Conservation (phyloP, 2,888 invertebrate genomes). For the Abrostola triplasia region DNA sequence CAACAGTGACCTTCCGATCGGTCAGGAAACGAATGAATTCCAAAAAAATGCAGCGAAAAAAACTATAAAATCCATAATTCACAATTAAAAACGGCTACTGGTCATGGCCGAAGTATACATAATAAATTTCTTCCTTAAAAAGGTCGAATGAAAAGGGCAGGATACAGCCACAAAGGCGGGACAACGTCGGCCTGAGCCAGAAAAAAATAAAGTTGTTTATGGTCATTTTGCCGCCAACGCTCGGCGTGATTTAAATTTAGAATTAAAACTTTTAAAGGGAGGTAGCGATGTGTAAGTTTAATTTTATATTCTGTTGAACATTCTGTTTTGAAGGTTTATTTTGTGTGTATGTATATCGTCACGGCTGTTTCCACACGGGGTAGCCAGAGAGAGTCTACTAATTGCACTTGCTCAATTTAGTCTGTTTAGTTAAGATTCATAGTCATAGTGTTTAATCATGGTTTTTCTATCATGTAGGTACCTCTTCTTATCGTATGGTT, state of each 20-base stretch:
- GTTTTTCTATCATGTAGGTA: too few relatives aligned
- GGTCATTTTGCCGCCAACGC: constrained; percentile 86
- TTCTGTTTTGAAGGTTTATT: constrained; percentile 17
- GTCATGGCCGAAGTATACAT: constrained; percentile 86
- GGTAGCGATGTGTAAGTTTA: constrained; percentile 54
- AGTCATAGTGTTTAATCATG: too few relatives aligned
- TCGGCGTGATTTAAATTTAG: constrained; percentile 80
- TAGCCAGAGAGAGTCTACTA: too few relatives aligned
- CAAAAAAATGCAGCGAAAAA: constrained; percentile 65
- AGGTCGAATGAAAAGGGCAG: constrained; percentile 86
- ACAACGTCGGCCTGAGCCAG: constrained; percentile 72
- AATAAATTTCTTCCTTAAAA: constrained; percentile 87
- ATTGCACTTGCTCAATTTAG: too few relatives aligned
- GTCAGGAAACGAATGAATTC: constrained; percentile 74
- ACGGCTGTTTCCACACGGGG: too few relatives aligned
- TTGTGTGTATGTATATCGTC: too few relatives aligned
- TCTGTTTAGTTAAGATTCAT: too few relatives aligned
- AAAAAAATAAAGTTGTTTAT: constrained; percentile 84
- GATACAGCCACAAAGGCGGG: constrained; percentile 83
- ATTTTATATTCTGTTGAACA: constrained; percentile 47
- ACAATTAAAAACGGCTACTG: constrained; percentile 88
- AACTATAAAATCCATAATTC: constrained; percentile 81
- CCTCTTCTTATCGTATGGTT: too few relatives aligned
- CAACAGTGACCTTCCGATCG: constrained; percentile 82
- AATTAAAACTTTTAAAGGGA: constrained; percentile 70